Evolutionary conservation across 1,140 invertebrate species (phyloP), one percentile per base, ranked within the genome.

Genomic region (Drosophila dunni): DNA sequence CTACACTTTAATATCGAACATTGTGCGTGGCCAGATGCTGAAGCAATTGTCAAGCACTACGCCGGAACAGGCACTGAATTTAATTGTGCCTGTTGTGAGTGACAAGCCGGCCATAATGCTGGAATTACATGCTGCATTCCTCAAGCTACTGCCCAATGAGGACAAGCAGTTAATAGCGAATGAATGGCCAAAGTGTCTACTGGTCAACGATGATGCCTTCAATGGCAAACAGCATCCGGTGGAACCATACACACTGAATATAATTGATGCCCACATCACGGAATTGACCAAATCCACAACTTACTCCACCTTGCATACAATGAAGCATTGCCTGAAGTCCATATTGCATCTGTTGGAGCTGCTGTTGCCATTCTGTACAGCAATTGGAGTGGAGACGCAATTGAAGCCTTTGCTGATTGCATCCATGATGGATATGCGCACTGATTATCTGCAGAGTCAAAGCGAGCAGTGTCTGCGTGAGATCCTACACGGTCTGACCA

Each of bases 351-450:
- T 91, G 42, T 64, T 92, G 17, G 79, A 91, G 45, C 50, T 91
- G 10, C 20, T 94, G 42, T 79, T 93, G 40, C 91, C 92, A 0
- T 70, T 75, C 36, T 81, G 78, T 60, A 69, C 78, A 6, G 15
- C 64, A 0, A 73, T 79, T 24, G 24, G 33, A 0, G 48, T 90
- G 10, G 76, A 88, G 54, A 8, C 62, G 10, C 77, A 81, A 40
- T 45, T 92, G 6, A 91, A 92, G 62, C 93, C 94, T 48, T 93
- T 96, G 24, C 90, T 97, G 6, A 94, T 96, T 45, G 94, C 96
- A 0, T 92, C 97, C n/a, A 95, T 95, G 24, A 93, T 97, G 81
- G 96, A 97, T 90, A 93, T 94, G 15, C 94, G 96, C 8, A 96
- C 95, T 7, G 96, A 96, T 81, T 96, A 95, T 82, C 86, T 97